Evolutionary conservation across 2,113 vertebrate genomes (phyloP).

Genomic region (Gadus chalcogrammus): DNA sequence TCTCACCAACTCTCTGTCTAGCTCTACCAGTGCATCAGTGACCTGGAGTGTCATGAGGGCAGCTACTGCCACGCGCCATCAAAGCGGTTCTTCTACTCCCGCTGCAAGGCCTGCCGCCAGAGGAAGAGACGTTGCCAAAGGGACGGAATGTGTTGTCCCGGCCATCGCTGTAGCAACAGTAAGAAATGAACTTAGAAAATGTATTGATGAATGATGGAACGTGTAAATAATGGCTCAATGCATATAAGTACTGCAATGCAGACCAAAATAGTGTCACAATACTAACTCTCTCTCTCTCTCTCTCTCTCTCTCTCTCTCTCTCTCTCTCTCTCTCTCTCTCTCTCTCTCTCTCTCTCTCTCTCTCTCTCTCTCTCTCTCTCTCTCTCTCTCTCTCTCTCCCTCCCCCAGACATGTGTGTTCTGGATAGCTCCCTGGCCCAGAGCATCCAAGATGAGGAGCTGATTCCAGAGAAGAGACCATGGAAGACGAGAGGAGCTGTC

Average conservation of each 20-base stretch:
- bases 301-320: background rate
- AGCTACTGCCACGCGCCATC: slow-evolving; percentile 83
- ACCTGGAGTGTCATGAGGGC: slow-evolving; percentile 85
- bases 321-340: background rate
- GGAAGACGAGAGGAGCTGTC: slow-evolving; percentile 75
- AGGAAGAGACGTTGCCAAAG: slow-evolving; percentile 87
- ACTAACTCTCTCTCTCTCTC: background rate
- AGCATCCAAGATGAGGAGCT: slow-evolving; percentile 75
- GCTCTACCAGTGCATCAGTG: slow-evolving; percentile 84
- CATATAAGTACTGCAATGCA: no score
- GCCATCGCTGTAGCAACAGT: slow-evolving; percentile 86
- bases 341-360: background rate
- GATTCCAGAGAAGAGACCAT: slow-evolving; percentile 71
- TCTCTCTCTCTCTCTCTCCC: background rate
- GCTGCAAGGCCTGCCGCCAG: slow-evolving; percentile 80
- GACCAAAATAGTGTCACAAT: no score
- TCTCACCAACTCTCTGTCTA: slow-evolving; percentile 34
- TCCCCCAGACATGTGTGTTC: slow-evolving; percentile 79
- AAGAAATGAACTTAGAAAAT: slow-evolving; percentile 23
- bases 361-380: background rate
- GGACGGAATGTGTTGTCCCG: slow-evolving; percentile 87
- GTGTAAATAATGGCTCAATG: no score
- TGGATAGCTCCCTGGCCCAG: slow-evolving; percentile 73
- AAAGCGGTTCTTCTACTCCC: slow-evolving; percentile 64
- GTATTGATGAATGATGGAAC: background rate